Evolutionary conservation across 1,140 invertebrate species (phyloP).

Genomic region (Brachionus manjavacas): DNA sequence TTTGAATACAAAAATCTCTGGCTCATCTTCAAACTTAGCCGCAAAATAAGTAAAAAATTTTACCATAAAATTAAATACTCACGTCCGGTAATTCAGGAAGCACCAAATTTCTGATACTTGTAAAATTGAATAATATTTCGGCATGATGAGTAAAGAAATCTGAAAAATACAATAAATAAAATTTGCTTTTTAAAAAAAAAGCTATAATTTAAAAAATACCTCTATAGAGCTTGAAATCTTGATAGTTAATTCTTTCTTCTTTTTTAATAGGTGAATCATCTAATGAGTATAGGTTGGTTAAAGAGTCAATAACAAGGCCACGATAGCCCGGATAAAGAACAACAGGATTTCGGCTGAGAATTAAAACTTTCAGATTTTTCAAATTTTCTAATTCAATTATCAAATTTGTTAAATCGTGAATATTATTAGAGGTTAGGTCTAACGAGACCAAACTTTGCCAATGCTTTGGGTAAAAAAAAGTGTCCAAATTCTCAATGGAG

Average conservation of each 20-base stretch:
- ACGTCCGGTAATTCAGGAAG: slow-evolving; percentile 32
- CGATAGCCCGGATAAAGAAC: slow-evolving; percentile 23
- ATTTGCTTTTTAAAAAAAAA: not conserved
- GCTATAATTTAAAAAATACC: not conserved
- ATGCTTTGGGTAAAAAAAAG: slow-evolving; percentile 19
- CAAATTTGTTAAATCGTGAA: not conserved
- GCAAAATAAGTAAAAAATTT: not conserved
- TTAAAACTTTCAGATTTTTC: slow-evolving; percentile 21
- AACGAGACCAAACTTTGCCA: slow-evolving; percentile 10
- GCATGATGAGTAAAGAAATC: not conserved
- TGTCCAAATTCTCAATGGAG: not conserved
- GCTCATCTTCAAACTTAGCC: slow-evolving; percentile 18
- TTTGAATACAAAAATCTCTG: slow-evolving; percentile 20
- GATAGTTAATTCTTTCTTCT: slow-evolving; percentile 37
- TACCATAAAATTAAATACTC: not conserved
- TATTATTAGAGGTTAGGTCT: not conserved
- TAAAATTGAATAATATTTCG: slow-evolving; percentile 8
- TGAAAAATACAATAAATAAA: not conserved
- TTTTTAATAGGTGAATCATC: slow-evolving; percentile 30
- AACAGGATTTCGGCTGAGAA: slow-evolving; percentile 4
- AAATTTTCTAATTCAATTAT: slow-evolving; percentile 9
- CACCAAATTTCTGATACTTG: not conserved
- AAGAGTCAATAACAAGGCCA: slow-evolving; percentile 1
- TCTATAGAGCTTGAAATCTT: slow-evolving; percentile 5
- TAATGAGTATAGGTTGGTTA: not conserved